A percentile compares a stretch with the other conserved stretches of the same genome.
Conservation (phyloP, 2,888 invertebrate genomes). For the Polymixis lichenea region DNA sequence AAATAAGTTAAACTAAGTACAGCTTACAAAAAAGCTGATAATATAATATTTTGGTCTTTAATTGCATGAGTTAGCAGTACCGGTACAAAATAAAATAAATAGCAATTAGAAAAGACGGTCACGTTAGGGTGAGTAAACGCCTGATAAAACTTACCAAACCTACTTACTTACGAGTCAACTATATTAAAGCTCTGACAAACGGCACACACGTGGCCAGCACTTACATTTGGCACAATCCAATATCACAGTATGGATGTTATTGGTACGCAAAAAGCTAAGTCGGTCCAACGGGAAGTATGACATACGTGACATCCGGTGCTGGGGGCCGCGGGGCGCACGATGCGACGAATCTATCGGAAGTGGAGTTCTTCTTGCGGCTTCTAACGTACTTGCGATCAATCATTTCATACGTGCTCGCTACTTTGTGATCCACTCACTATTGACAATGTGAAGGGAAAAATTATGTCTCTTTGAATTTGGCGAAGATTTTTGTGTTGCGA, state of each 20-base stretch:
- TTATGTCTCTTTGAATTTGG: not conserved
- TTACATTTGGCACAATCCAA: conserved; percentile 53
- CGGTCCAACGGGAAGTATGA: conserved; percentile 77
- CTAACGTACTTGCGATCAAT: conserved; percentile 51
- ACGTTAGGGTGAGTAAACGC: no score
- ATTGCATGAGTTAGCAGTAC: no score
- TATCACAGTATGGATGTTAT: conserved; percentile 52
- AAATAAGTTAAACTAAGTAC: no score
- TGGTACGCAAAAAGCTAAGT: conserved; percentile 73
- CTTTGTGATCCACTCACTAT: conserved; percentile 13
- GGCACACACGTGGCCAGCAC: conserved; percentile 35
- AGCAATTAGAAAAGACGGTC: no score
- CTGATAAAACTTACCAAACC: not conserved
- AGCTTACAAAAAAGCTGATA: no score
- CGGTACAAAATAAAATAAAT: no score
- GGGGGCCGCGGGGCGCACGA: conserved; percentile 65
- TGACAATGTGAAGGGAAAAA: conserved; percentile 12
- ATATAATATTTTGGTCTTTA: no score
- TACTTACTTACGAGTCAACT: not conserved
- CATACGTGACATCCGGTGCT: conserved; percentile 84
- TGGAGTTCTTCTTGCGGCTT: conserved; percentile 68
- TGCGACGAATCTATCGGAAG: conserved; percentile 79
- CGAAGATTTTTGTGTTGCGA: not conserved
- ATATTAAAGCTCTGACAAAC: conserved; percentile 21
- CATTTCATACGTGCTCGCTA: conserved; percentile 52